phyloP scores from a whole-genome alignment of 2,113 vertebrate species.

The Callipepla squamata region DNA sequence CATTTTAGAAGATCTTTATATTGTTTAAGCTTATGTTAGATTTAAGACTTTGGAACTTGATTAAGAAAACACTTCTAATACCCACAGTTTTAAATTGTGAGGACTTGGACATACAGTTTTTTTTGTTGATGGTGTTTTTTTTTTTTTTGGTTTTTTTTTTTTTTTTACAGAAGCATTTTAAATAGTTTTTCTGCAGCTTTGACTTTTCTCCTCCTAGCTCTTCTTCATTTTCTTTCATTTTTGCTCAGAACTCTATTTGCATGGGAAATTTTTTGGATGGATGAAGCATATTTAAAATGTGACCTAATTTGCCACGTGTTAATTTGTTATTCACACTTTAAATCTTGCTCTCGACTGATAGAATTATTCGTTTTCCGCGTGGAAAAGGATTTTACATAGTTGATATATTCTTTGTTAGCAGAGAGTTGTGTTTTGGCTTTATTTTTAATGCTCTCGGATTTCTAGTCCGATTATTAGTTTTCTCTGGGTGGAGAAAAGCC shows the following conservation, averaged over 20 bases:
- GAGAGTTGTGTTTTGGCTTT: background rate
- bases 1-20: background rate
- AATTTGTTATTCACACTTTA: conserved; percentile 46
- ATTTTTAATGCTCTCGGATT: conserved; percentile 40
- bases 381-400: conserved; percentile 30
- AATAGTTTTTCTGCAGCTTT: background rate
- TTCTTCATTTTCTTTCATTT: background rate
- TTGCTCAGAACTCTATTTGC: background rate
- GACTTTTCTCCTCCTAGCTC: background rate
- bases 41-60: background rate
- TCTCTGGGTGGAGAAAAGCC: conserved; percentile 27
- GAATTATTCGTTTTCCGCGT: conserved; percentile 8
- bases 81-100: background rate
- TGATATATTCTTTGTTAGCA: conserved; percentile 30
- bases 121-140: too few species aligned
- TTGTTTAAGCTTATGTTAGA: background rate
- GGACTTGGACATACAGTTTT: background rate
- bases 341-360: conserved; percentile 24
- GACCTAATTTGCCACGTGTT: background rate
- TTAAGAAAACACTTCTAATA: background rate
- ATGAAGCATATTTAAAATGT: background rate
- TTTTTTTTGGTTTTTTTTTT: too few species aligned
- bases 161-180: background rate
- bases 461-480: conserved; percentile 44
- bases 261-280: background rate